Evolutionary conservation across 1,140 invertebrate genomes (phyloP).

Genomic region (Lepidurus arcticus): DNA sequence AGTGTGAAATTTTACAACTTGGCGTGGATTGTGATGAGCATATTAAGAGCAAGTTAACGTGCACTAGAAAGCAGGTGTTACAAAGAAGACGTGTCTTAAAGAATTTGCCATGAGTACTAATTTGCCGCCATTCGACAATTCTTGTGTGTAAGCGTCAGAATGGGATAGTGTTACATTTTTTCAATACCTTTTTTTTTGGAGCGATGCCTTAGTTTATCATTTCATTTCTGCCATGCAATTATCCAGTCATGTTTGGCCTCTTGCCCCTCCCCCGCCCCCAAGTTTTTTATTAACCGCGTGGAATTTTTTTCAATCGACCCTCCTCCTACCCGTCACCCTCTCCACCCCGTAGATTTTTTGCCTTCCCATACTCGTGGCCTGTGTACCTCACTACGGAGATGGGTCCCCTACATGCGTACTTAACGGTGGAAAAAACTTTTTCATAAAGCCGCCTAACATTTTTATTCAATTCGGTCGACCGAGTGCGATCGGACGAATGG

Average conservation of each 20-base stretch:
- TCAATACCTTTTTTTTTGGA: not conserved
- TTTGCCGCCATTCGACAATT: constrained; percentile 19
- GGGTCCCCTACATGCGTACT: constrained; percentile 16
- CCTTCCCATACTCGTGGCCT: not conserved
- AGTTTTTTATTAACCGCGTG: not conserved
- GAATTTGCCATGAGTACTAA: constrained; percentile 16
- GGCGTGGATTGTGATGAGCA: constrained; percentile 13
- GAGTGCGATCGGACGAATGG: not conserved
- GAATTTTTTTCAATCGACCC: not conserved
- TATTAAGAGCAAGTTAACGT: not conserved
- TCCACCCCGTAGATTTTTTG: not conserved
- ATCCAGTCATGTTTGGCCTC: not conserved
- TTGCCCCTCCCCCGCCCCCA: not conserved
- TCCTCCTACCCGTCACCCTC: not conserved
- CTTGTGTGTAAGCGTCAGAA: constrained; percentile 13
- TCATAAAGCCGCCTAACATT: constrained; percentile 4
- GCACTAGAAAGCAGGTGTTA: not conserved
- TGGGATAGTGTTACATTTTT: constrained; percentile 14
- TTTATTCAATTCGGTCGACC: not conserved
- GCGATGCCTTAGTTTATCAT: not conserved
- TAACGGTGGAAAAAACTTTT: not conserved
- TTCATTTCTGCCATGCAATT: constrained; percentile 14
- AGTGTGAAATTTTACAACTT: not conserved
- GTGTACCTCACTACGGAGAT: not conserved
- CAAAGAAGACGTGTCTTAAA: constrained; percentile 19